phyloP scores from a whole-genome alignment of 2,797 vertebrate species.

The Lacerta agilis region DNA sequence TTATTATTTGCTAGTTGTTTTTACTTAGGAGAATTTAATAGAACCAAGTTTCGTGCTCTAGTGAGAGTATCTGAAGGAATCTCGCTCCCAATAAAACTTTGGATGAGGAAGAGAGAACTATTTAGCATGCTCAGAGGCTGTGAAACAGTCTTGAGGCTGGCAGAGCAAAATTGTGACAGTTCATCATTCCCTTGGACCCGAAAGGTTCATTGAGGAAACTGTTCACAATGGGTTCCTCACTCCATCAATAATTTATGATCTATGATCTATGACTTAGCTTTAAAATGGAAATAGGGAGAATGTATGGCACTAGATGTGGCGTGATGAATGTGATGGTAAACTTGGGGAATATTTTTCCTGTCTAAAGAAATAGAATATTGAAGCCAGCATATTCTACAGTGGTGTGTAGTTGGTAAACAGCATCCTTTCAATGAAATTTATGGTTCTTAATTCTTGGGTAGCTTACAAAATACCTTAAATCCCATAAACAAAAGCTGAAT shows the following conservation, averaged over 20 bases:
- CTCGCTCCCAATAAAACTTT: not conserved
- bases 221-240: slow-evolving; percentile 38
- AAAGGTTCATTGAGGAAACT: slow-evolving; percentile 36
- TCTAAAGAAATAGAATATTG: not conserved
- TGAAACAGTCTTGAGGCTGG: slow-evolving; percentile 18
- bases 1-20: not conserved
- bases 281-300: slow-evolving; percentile 47
- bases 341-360: not conserved
- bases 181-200: not conserved
- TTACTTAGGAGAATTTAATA: not conserved
- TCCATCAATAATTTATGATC: slow-evolving; percentile 16
- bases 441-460: not conserved
- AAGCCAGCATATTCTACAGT: slow-evolving; percentile 7
- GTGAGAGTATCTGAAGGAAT: not conserved
- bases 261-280: slow-evolving; percentile 28
- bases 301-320: slow-evolving; percentile 10
- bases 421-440: slow-evolving; percentile 23
- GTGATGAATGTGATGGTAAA: slow-evolving; percentile 14
- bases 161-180: slow-evolving; percentile 9
- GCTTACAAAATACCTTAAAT: slow-evolving; percentile 20
- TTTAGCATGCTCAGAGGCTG: slow-evolving; percentile 10
- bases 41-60: not conserved
- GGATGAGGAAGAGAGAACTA: not conserved
- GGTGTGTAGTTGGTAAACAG: not conserved
- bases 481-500: slow-evolving; percentile 24